Percentiles rank a stretch among this genome's conserved stretches.
These are phyloP conservation scores for Dinoponera quadriceps DNA, from an alignment of 1,140 invertebrate species.

Conservation along the genomic window DNA sequence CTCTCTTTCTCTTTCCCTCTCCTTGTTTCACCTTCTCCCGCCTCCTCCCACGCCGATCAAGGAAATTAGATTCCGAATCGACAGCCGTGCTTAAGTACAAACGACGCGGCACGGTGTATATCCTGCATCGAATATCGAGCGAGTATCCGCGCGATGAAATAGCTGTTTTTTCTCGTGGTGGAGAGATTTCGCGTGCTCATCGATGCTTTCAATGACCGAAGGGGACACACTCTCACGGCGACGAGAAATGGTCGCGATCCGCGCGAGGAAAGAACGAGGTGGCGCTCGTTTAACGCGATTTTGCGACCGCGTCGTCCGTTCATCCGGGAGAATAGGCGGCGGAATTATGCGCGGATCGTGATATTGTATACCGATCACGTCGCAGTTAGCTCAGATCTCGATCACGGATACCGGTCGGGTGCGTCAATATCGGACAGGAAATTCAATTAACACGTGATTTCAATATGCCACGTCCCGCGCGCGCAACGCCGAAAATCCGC, in stretches of 20 bases:
- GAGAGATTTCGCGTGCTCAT: constrained; percentile 1
- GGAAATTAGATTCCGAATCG: constrained; percentile 78
- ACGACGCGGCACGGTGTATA: constrained; percentile 62
- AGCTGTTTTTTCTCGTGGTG: not conserved
- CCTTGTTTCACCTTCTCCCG: constrained; percentile 61
- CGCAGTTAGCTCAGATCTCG: constrained; percentile 44
- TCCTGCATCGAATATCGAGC: constrained; percentile 62
- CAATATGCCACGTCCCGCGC: constrained; percentile 41
- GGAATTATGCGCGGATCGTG: not conserved
- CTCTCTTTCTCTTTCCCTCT: constrained; percentile 66
- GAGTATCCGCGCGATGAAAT: constrained; percentile 22
- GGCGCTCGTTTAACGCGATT: no score
- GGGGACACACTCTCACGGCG: no score
- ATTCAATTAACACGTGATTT: constrained; percentile 64
- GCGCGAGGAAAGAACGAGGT: no score
- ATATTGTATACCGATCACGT: constrained; percentile 40
- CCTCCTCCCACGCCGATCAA: constrained; percentile 74
- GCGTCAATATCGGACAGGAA: constrained; percentile 50
- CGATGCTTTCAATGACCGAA: no score
- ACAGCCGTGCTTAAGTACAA: constrained; percentile 75
- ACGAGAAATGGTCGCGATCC: no score
- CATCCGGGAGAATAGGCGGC: no score
- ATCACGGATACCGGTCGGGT: constrained; percentile 43
- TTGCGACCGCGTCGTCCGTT: no score
- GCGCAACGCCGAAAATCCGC: constrained; percentile 33